Base-by-base conservation (phyloP, 2,113 vertebrate species). In the Takifugu flavidus region DNA sequence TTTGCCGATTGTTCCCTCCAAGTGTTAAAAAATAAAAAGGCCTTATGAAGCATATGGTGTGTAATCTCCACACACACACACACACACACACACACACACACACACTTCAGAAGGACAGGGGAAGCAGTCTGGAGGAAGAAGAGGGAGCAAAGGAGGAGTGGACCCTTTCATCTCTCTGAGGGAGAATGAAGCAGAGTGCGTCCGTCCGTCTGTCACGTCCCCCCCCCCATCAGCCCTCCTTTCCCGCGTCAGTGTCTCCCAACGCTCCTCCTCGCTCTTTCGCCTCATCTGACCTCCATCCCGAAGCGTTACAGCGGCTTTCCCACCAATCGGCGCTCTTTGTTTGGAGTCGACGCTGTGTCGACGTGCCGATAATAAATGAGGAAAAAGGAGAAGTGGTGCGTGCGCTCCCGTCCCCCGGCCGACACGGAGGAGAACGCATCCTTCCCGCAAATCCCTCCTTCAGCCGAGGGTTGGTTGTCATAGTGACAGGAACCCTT, bases 151-250 rank as follows among this genome's bases (percentile, higher is more conserved):
- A 59, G 46, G 29, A 53, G 43, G 5, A 53, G 54, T 46, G 45
- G 43, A 70, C 57, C 68, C 71, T 75, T 62, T 76, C 61, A 74
- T 80, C 65, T 74, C 69, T 66, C 75, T 8, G 64, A 61, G 75
- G 70, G 72, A 74, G 69, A 52, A 60, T 6, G 25, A 63, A 26
- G 31, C 15, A 3, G 49, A 58, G 66, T 61, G 49, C 46, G 39
- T 62, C 46, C 34, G 54, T 5, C 62, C 47, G 2, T 61, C 43
- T 15, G 15, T 25, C 56, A 25, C 20, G n/a, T 6, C 49, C 52
- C 14, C 4, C 49, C 58, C 39, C 31, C 27, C 52, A 20, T 49
- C n/a, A 0, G 25, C 69, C 49, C 5, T 15, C 54, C 25, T 15
- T 52, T 15, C 4, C 51, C 43, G 13, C 45, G 56, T 53, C 25